These are phyloP conservation scores for Eristalis pertinax DNA, from an alignment of 2,888 invertebrate genomes.

Conservation along the genomic window DNA sequence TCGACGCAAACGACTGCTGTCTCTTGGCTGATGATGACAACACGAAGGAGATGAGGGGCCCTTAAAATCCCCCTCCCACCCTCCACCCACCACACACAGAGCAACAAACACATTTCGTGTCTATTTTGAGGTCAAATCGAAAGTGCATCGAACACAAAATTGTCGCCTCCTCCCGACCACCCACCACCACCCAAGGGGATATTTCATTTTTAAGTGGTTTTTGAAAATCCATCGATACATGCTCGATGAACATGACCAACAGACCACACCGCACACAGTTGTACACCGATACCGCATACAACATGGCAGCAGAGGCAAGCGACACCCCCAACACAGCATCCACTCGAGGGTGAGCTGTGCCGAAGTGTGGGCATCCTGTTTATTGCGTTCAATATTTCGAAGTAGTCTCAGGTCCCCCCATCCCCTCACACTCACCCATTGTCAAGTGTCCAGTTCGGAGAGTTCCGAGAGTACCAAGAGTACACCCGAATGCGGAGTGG, in stretches of 20 bases:
- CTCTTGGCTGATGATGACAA: no score
- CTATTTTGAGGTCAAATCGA: slow-evolving; percentile 15
- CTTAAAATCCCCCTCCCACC: background rate
- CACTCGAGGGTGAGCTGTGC: background rate
- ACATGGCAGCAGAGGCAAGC: slow-evolving; percentile 16
- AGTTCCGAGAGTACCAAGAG: background rate
- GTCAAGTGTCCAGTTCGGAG: background rate
- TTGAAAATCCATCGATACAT: slow-evolving; percentile 70
- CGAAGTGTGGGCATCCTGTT: slow-evolving; percentile 21
- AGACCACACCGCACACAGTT: slow-evolving; percentile 50
- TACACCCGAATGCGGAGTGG: background rate
- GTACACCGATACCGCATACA: slow-evolving; percentile 40
- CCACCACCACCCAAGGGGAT: slow-evolving; percentile 47
- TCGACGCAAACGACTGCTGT: no score
- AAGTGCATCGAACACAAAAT: background rate
- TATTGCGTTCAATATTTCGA: slow-evolving; percentile 62
- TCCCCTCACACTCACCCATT: background rate
- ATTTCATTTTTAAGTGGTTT: slow-evolving; percentile 72
- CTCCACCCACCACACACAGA: no score
- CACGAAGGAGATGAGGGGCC: background rate
- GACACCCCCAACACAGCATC: background rate
- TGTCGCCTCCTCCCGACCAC: background rate
- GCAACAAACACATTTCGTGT: background rate
- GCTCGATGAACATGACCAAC: slow-evolving; percentile 69
- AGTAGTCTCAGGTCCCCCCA: background rate